Evolutionary conservation across 2,888 invertebrate genomes (phyloP).

Genomic region (Urechis unicinctus): DNA sequence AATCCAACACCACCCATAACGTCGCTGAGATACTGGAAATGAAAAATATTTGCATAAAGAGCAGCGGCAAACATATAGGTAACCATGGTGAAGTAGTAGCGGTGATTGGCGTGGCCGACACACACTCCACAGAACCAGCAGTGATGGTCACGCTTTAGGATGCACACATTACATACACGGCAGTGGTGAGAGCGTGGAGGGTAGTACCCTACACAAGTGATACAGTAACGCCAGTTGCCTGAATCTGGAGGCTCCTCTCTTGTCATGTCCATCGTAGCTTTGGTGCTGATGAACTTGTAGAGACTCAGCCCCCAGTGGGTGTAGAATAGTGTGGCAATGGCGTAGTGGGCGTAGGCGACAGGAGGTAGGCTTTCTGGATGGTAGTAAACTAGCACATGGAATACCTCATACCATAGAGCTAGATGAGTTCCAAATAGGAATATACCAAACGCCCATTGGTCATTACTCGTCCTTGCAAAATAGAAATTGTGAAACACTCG

Average conservation of each 20-base stretch:
- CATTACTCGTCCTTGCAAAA: background rate
- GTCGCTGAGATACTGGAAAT: slow-evolving; percentile 33
- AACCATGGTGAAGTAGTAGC: slow-evolving; percentile 76
- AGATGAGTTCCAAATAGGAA: slow-evolving; percentile 32
- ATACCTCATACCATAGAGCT: slow-evolving; percentile 32
- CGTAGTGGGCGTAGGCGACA: background rate
- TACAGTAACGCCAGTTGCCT: slow-evolving; percentile 69
- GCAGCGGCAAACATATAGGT: slow-evolving; percentile 65
- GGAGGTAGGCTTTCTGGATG: slow-evolving; percentile 2
- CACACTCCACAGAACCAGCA: slow-evolving; percentile 59
- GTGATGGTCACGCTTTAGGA: slow-evolving; percentile 62
- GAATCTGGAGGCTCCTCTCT: slow-evolving; percentile 58
- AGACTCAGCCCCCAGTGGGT: slow-evolving; percentile 61
- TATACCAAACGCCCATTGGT: slow-evolving; percentile 2
- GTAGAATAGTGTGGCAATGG: slow-evolving; percentile 7
- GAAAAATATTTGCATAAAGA: slow-evolving; percentile 44
- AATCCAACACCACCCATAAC: slow-evolving; percentile 34
- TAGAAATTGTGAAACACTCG: background rate
- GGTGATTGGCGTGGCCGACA: slow-evolving; percentile 77
- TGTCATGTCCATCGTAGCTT: slow-evolving; percentile 57
- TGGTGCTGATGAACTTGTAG: slow-evolving; percentile 69
- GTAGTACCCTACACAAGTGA: slow-evolving; percentile 55
- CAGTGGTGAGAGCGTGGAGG: slow-evolving; percentile 76
- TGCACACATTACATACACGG: slow-evolving; percentile 72
- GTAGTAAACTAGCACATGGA: slow-evolving; percentile 26